A percentile compares a stretch with the other conserved stretches of the same genome.
These are phyloP conservation scores for Agrochola lychnidis DNA, from an alignment of 2,888 invertebrate genomes.

Conservation along the genomic window DNA sequence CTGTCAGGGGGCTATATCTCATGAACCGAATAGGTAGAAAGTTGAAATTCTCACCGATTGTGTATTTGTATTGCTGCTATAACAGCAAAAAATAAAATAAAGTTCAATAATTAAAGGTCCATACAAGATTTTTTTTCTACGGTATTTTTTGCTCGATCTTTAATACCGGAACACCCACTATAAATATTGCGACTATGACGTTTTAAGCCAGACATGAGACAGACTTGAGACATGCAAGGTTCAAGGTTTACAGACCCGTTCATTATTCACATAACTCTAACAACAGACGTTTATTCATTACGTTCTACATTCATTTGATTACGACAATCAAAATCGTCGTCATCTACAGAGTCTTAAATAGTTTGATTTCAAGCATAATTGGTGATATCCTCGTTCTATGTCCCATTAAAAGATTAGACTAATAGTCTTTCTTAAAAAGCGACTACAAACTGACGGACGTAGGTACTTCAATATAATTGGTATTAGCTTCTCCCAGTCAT, in stretches of 20 bases:
- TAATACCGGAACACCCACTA: neutral
- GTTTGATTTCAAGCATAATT: constrained; percentile 16
- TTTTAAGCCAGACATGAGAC: constrained; percentile 8
- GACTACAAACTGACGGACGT: neutral
- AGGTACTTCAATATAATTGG: constrained; percentile 25
- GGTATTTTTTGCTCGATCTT: no score
- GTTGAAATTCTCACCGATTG: no score
- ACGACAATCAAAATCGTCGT: constrained; percentile 1
- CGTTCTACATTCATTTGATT: constrained; percentile 28
- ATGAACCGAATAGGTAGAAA: no score
- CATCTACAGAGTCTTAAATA: neutral
- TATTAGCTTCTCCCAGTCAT: neutral
- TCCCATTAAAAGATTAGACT: neutral
- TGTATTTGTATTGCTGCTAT: no score
- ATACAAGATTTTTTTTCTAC: no score
- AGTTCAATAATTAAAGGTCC: no score
- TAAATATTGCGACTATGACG: neutral
- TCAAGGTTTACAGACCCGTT: constrained; percentile 22
- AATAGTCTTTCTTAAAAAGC: no score
- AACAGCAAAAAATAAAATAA: no score
- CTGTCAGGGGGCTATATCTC: no score
- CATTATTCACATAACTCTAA: neutral
- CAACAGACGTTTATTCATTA: constrained; percentile 28
- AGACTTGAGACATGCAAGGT: neutral
- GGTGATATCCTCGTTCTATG: neutral